Conservation (phyloP, 1,140 invertebrate species). For the Aethina tumida region DNA sequence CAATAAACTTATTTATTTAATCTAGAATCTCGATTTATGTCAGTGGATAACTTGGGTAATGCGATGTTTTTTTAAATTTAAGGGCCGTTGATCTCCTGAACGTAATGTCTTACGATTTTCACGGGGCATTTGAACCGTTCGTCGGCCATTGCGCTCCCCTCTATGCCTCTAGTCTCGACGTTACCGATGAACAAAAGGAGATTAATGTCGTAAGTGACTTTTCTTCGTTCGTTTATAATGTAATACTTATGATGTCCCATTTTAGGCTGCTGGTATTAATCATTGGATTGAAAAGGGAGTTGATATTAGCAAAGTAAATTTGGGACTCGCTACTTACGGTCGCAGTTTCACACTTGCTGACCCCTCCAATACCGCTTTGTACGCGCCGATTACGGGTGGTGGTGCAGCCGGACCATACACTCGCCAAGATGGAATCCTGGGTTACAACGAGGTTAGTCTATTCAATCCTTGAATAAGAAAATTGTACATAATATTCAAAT, state of each 20-base stretch:
- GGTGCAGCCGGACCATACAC: constrained; percentile 48
- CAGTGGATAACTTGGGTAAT: not conserved
- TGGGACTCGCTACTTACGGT: constrained; percentile 57
- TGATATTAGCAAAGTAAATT: constrained; percentile 47
- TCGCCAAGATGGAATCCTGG: constrained; percentile 44
- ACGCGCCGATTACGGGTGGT: constrained; percentile 42
- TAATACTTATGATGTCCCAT: no score
- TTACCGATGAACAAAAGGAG: constrained; percentile 25
- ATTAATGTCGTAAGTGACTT: constrained; percentile 33
- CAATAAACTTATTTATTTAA: not conserved
- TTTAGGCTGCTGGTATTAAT: constrained; percentile 23
- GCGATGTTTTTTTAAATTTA: constrained; percentile 9
- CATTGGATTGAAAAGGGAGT: constrained; percentile 34
- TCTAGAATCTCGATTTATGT: not conserved
- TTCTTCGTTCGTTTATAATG: no score
- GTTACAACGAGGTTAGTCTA: constrained; percentile 55
- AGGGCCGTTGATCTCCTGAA: constrained; percentile 53
- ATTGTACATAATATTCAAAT: not conserved
- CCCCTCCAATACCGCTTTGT: constrained; percentile 39
- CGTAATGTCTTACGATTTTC: constrained; percentile 59
- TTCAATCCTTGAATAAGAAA: constrained; percentile 2
- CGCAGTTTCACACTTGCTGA: constrained; percentile 49
- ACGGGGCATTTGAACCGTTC: constrained; percentile 49
- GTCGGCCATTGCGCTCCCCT: constrained; percentile 50
- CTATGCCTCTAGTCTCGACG: constrained; percentile 38